Evolutionary conservation across 2,113 vertebrate genomes (phyloP).

Genomic region (Lagopus muta): DNA sequence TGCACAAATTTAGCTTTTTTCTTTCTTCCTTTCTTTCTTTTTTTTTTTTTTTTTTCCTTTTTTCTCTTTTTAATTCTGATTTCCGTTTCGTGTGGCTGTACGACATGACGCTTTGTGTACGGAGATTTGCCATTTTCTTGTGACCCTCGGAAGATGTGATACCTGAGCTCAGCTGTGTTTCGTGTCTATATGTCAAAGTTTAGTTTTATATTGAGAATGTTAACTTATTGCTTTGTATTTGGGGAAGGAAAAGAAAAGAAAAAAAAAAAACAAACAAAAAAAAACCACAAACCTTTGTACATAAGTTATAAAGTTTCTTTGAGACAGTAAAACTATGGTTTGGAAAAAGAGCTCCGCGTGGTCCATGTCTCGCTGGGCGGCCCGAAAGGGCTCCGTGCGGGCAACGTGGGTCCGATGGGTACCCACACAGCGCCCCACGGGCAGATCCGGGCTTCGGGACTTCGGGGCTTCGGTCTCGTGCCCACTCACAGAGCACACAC

Average conservation of each 20-base stretch:
- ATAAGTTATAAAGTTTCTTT: conserved; percentile 93
- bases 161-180: conserved; percentile 88
- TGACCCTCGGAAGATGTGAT: conserved; percentile 86
- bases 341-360: conserved; percentile 80
- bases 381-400: neutral
- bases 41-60: conserved; percentile 62
- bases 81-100: conserved; percentile 87
- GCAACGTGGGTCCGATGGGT: neutral
- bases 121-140: conserved; percentile 87
- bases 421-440: neutral
- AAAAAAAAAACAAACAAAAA: neutral
- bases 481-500: neutral
- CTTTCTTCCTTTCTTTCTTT: neutral
- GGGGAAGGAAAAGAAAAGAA: conserved; percentile 27
- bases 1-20: conserved; percentile 83
- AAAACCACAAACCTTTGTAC: conserved; percentile 85
- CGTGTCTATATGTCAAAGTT: conserved; percentile 93
- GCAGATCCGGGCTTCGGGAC: neutral
- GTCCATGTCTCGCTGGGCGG: neutral
- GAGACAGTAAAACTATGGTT: conserved; percentile 97
- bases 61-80: conserved; percentile 3
- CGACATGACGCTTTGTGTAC: conserved; percentile 92
- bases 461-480: neutral
- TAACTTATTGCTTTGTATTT: conserved; percentile 98
- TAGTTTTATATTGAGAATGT: conserved; percentile 98